A percentile compares a stretch with the other conserved stretches of the same genome.
Evolutionary conservation across 2,797 vertebrate genomes (phyloP).

Genomic region (Acanthurus lineatus): DNA sequence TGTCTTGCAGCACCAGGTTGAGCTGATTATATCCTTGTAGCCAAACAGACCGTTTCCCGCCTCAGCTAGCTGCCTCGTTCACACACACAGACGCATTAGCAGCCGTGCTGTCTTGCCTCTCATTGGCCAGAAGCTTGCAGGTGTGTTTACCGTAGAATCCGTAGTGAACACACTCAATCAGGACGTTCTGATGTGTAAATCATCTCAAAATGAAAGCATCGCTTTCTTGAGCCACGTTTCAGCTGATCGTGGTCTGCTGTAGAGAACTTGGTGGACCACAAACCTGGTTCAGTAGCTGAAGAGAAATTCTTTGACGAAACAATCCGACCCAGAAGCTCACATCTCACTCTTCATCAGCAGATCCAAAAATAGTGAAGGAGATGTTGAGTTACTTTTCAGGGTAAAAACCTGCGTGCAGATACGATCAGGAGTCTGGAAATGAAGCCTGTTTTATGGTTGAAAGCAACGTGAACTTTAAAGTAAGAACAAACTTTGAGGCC

Average conservation of each 20-base stretch:
- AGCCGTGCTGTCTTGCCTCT: neutral
- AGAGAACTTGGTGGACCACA: no score
- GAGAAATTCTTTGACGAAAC: neutral
- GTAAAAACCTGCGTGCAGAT: neutral
- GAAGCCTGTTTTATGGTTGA: neutral
- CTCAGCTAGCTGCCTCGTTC: neutral
- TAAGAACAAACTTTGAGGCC: no score
- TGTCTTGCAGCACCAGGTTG: slow-evolving; percentile 59
- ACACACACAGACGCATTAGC: slow-evolving; percentile 22
- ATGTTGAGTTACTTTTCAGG: neutral
- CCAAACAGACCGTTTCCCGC: slow-evolving; percentile 50
- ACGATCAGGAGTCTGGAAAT: no score
- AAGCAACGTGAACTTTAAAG: no score
- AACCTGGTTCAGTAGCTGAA: neutral
- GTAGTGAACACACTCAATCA: no score
- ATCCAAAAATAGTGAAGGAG: no score
- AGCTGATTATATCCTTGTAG: slow-evolving; percentile 50
- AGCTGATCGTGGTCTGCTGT: no score
- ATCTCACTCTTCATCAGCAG: neutral
- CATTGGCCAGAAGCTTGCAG: neutral
- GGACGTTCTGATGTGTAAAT: no score
- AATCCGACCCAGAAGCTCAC: no score
- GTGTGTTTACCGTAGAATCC: neutral
- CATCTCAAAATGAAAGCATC: no score
- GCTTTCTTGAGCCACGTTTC: no score